Base-by-base conservation (phyloP, 1,140 invertebrate species). In the Acromyrmex echinatior region DNA sequence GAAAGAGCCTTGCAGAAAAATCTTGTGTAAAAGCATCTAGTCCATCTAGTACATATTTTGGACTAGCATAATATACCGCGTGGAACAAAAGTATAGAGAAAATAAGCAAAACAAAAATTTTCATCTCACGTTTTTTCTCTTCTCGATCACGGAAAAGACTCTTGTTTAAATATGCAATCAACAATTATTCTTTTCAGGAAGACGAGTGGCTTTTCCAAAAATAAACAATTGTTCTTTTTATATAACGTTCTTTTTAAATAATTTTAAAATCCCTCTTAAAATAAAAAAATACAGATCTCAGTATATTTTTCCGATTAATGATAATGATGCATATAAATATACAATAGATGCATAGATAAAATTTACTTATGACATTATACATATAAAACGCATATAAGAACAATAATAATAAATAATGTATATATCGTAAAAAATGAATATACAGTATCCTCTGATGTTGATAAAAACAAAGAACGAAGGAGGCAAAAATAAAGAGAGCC, bases 381-480 rank as follows among this genome's bases (percentile, higher is more conserved):
- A 51, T 49, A 14, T 39, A 70, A 70, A 70, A 28, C 6, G 21
- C 3, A 0, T 14, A 0, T 7, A 51, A 51, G 18, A 70, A 70
- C 16, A 51, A 28, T 18, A 28, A 25, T 49, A 6, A 25, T 51
- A 63, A 39, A 31, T 31, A 63, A 63, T 31, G 39, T 3, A 51
- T 16, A 60, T 39, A 25, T 60, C 18, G 6, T 74, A 16, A 65
- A 63, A 78, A 60, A 77, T 45, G 28, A 56, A 45, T 45, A 9
- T 45, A 28, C 31, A 45, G 9, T n/a, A 18, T 16, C 2, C 28
- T 28, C 25, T 49, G 21, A 49, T 7, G 16, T 65, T 62, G 28
- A 66, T 80, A n/a, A 70, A 70, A 49, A 70, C n/a, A 70, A 70
- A 51, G 39, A 49, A 70, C 12, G 39, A 28, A 49, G 45, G 45